Base-by-base conservation (phyloP, 2,113 vertebrate species). In the Montifringilla adamsi region DNA sequence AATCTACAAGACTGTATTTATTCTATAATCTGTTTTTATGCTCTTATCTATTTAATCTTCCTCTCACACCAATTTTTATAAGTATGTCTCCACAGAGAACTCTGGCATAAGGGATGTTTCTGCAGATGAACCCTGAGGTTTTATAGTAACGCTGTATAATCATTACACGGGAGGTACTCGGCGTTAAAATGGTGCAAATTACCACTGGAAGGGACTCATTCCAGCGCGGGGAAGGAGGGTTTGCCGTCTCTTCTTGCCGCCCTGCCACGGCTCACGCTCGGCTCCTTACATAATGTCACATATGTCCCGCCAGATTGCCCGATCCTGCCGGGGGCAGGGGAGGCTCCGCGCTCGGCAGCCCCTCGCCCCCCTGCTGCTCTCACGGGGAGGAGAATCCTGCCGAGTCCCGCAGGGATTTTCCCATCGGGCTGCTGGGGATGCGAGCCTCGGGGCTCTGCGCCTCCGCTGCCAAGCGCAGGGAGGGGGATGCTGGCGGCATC, bases 21-120 rank as follows among this genome's bases (percentile, higher is more conserved):
- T 92, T 86, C 75, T 41, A 28, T 74, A 90, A 96, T 88, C 79
- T 92, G 84, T 10, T 96, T 93, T 95, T 88, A 90, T 91, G 84
- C 75, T 95, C 84, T 95, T 75, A 84, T 63, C 72, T 88, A 60
- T 92, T 95, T 94, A 88, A 95, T 96, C 93, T 92, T 91, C 27
- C 87, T 60, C 64, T 88, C 79, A 8, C 87, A 78, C 67, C 64
- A 52, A 31, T 92, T 92, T 96, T 94, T 84, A 15, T 52, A 66
- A 93, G 76, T 37, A 35, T 33, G 28, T 43, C 89, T 95, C 91
- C 89, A 30, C 53, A 66, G 94, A 95, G 94, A 70, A 49, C 79
- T 85, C 59, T 33, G 6, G 66, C 27, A 2, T 63, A 80, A 91
- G 91, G 63, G 66, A 88, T 13, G 26, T 81, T 88, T 88, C 59